Conservation (phyloP, 2,888 invertebrate genomes). For the Mesopsocus fuscifrons region DNA sequence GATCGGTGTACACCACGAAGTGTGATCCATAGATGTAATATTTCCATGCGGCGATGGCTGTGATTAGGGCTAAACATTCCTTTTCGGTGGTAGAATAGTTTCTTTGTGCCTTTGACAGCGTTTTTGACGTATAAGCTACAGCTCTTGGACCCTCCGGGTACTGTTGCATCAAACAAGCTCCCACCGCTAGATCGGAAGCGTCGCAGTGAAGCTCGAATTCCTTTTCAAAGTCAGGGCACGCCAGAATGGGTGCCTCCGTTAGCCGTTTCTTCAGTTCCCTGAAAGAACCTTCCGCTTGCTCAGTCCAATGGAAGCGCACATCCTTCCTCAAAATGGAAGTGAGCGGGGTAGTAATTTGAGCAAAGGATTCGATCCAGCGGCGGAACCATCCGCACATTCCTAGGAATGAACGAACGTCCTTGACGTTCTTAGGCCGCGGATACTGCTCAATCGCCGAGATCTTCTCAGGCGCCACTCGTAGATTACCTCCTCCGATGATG, state of each 20-base stretch:
- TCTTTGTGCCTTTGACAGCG: constrained; percentile 14
- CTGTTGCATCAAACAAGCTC: constrained; percentile 14
- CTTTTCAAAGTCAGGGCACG: constrained; percentile 12
- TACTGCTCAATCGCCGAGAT: not conserved
- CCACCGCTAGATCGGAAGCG: constrained; percentile 13
- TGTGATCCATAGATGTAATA: constrained; percentile 17
- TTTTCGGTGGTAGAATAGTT: constrained; percentile 17
- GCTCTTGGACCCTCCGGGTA: constrained; percentile 15
- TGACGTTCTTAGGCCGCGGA: not conserved
- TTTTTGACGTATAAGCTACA: constrained; percentile 17
- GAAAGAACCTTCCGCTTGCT: constrained; percentile 11
- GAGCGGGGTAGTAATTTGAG: constrained; percentile 11
- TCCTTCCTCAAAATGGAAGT: constrained; percentile 9
- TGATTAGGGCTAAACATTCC: constrained; percentile 18
- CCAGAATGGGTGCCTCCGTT: constrained; percentile 8
- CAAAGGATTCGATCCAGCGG: constrained; percentile 13
- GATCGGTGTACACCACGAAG: constrained; percentile 19
- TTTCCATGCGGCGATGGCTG: constrained; percentile 16
- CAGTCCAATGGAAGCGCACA: constrained; percentile 7
- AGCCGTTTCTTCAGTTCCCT: constrained; percentile 11
- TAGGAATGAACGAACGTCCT: not conserved
- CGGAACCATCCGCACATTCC: constrained; percentile 9
- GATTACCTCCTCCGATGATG: not conserved
- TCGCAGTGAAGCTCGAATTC: constrained; percentile 13
- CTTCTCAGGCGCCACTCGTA: not conserved